Evolutionary conservation across 2,888 invertebrate species (phyloP), one percentile per base, ranked within the genome.

Genomic region (Torymus auratus): DNA sequence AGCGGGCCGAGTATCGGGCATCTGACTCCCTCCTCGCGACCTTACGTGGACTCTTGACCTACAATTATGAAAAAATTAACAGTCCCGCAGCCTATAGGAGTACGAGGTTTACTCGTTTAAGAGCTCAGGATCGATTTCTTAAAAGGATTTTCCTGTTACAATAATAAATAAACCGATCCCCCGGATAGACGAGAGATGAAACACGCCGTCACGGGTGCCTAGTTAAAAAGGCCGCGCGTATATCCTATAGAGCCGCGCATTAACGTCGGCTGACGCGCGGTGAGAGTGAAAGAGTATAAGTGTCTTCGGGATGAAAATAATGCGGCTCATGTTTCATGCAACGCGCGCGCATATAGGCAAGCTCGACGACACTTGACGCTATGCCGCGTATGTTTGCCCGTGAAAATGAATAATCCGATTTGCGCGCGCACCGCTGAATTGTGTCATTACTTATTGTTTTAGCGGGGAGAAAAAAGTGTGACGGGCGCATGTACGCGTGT

Each of bases 21-120:
- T 56, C 20, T 28, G 67, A 76, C 60, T 60, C 68, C 15, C 13
- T 72, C 15, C 13, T 13, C 12, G 15, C 58, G 78, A 80, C 81
- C 70, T 70, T 60, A 3, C 41, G 55, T 77, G 64, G 60, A 78
- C 74, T 74, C 72, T 73, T 70, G 70, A 74, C 78, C 81, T 81
- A 78, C 28, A 81, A 78, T 78, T 65, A 64, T 52, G 50, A 72
- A 71, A 65, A 61, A 78, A 73, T 61, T 61, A 76, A 68, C 58
- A 10, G 50, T 3, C 13, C 14, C 5, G 23, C 17, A n/a, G 52
- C 23, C 2, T 41, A 23, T 4, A 12, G 13, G 13, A 20, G 20
- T 14, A 62, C 23, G 28, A 5, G 7, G 28, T 2, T 28, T 28
- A 28, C 28, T 28, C 3, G 2, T 58, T 7, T 13, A 13, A 20